Percentiles rank a stretch among this genome's conserved stretches.
phyloP scores from a whole-genome alignment of 2,113 vertebrate genomes.

The Epinephelus cyanopodus region DNA sequence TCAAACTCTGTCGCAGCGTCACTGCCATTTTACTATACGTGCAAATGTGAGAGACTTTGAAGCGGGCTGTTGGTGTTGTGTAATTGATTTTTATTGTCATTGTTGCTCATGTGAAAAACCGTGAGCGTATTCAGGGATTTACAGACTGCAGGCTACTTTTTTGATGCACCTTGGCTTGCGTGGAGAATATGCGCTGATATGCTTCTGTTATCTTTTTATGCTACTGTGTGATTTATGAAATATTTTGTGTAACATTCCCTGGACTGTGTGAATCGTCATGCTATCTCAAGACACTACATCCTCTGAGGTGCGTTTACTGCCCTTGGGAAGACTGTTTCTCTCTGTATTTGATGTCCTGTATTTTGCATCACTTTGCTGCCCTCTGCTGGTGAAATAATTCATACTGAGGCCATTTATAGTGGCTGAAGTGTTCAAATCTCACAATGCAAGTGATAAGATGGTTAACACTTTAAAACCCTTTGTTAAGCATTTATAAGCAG shows the following conservation, averaged over 20 bases:
- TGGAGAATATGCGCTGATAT: slow-evolving; percentile 32
- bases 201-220: slow-evolving; percentile 56
- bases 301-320: slow-evolving; percentile 33
- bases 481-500: neutral
- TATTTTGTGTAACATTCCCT: slow-evolving; percentile 30
- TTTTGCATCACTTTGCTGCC: slow-evolving; percentile 55
- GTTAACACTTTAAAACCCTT: neutral
- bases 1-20: slow-evolving; percentile 44
- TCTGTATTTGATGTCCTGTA: slow-evolving; percentile 32
- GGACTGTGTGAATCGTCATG: slow-evolving; percentile 41
- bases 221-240: slow-evolving; percentile 51
- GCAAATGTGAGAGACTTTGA: slow-evolving; percentile 30
- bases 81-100: slow-evolving; percentile 18
- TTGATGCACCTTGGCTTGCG: slow-evolving; percentile 55
- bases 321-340: slow-evolving; percentile 24
- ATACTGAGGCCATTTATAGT: neutral
- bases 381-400: slow-evolving; percentile 59
- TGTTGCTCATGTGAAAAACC: slow-evolving; percentile 51
- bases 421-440: neutral
- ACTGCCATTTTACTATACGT: slow-evolving; percentile 50
- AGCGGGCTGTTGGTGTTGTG: slow-evolving; percentile 30
- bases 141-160: slow-evolving; percentile 41
- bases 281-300: neutral
- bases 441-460: neutral
- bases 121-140: slow-evolving; percentile 72